These are phyloP conservation scores for Isotomurus palustris DNA, from an alignment of 2,888 invertebrate genomes.

Conservation along the genomic window DNA sequence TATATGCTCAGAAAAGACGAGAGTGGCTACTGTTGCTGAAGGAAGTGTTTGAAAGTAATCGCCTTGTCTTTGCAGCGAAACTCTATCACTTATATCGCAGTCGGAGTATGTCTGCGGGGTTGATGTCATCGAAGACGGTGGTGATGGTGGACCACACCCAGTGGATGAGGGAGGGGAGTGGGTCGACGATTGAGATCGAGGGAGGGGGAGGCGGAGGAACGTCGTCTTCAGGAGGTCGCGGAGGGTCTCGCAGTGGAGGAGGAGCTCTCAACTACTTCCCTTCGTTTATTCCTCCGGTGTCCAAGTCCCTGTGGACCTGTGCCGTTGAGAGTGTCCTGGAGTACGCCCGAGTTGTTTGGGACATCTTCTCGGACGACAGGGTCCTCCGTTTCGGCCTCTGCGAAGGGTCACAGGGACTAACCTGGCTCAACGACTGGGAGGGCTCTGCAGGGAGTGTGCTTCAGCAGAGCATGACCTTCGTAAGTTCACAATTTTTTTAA, in stretches of 20 bases:
- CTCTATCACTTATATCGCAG: too few species aligned
- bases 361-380: slow-evolving; percentile 88
- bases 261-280: slow-evolving; percentile 8
- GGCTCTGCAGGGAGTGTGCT: slow-evolving; percentile 46
- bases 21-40: too few species aligned
- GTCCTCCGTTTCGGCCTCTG: slow-evolving; percentile 80
- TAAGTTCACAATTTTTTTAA: slow-evolving; percentile 53
- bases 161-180: slow-evolving; percentile 79
- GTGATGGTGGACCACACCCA: slow-evolving; percentile 93
- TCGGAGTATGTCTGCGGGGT: too few species aligned
- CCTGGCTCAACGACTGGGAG: slow-evolving; percentile 80
- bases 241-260: neutral
- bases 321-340: slow-evolving; percentile 92
- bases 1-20: too few species aligned
- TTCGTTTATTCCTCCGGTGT: slow-evolving; percentile 65
- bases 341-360: slow-evolving; percentile 94
- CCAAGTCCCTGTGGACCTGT: slow-evolving; percentile 93
- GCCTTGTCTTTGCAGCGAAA: too few species aligned
- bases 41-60: too few species aligned
- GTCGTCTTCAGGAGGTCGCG: slow-evolving; percentile 59
- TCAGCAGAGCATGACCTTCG: slow-evolving; percentile 82
- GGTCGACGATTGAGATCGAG: slow-evolving; percentile 78
- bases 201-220: slow-evolving; percentile 50
- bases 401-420: slow-evolving; percentile 56
- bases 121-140: slow-evolving; percentile 66